Evolutionary conservation across 2,113 vertebrate species (phyloP), one percentile per base, ranked within the genome.

Genomic region (Fukomys damarensis): DNA sequence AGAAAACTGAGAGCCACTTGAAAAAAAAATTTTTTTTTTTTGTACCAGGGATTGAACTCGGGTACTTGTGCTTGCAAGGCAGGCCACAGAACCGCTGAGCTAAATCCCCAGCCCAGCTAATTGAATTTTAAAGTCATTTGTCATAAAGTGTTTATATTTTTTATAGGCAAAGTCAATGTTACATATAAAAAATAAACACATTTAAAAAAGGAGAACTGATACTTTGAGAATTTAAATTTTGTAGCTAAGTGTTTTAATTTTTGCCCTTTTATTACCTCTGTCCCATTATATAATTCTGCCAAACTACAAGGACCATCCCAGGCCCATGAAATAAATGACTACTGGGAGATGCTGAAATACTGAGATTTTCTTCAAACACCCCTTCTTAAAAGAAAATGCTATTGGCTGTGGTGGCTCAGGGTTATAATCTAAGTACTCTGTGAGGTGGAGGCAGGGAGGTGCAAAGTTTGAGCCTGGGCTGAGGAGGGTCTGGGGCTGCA

Each of bases 131-230:
- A 88, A 52, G 28, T 35, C n/a, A 41, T 66, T 89, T 92, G 58
- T 68, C 35, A 80, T 90, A 86, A 58, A 90, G 54, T 72, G 22
- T 49, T 76, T 89, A 77, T 35, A 46, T 93, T 95, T 95, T 88
- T 89, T 49, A 93, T 72, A 38, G 94, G 54, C 24, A 94, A 77
- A 93, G 59, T 8, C 52, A 81, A 80, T 63, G 35, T 56, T 63
- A 59, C 56, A 63, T 38, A 89, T 65, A 41, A 68, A 85, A 87
- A 85, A 79, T 80, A 30, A 89, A 86, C 19, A 59, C 70, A 76
- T 96, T 93, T 88, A 77, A 82, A 35, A 95, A 91, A 92, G 26
- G 41, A 76, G 32, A 46, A 82, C 65, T 95, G 79, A 81, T 41
- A 32, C 46, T 81, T 17, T 92, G 74, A 35, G 30, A 86, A 70